A percentile compares a stretch with the other conserved stretches of the same genome.
Evolutionary conservation across 2,113 vertebrate species (phyloP).

Genomic region (Genyomyrus donnyi): DNA sequence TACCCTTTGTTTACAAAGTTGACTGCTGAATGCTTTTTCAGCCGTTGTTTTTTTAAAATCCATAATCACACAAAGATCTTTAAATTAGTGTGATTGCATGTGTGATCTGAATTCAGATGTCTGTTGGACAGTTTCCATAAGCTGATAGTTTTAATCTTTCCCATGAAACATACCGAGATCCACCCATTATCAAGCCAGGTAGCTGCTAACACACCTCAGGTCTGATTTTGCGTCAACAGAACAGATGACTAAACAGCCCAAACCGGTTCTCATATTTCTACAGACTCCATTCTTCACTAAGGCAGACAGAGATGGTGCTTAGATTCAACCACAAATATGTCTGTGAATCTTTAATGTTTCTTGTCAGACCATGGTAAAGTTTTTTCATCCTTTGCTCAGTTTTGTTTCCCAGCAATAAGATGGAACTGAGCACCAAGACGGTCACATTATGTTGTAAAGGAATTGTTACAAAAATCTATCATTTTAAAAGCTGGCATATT

Average conservation of each 20-base stretch:
- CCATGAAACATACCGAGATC: background rate
- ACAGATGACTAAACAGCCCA: background rate
- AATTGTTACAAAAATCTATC: background rate
- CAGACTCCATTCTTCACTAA: background rate
- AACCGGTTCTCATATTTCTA: background rate
- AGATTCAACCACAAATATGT: slow-evolving; percentile 10
- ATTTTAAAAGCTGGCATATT: background rate
- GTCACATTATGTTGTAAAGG: background rate
- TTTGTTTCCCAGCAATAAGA: background rate
- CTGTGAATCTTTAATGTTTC: slow-evolving; percentile 1
- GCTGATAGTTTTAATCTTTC: background rate
- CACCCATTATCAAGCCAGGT: background rate
- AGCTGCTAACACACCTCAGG: background rate
- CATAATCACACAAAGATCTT: background rate
- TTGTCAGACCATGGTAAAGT: background rate
- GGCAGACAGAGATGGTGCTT: background rate
- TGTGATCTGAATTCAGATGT: background rate
- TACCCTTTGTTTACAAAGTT: background rate
- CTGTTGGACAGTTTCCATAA: background rate
- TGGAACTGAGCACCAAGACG: background rate
- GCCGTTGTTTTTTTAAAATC: background rate
- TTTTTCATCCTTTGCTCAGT: no score
- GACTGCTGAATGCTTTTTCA: background rate
- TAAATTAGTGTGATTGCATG: background rate
- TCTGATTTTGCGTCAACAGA: background rate